phyloP scores from a whole-genome alignment of 2,797 vertebrate genomes.

The Aldrovandia affinis region DNA sequence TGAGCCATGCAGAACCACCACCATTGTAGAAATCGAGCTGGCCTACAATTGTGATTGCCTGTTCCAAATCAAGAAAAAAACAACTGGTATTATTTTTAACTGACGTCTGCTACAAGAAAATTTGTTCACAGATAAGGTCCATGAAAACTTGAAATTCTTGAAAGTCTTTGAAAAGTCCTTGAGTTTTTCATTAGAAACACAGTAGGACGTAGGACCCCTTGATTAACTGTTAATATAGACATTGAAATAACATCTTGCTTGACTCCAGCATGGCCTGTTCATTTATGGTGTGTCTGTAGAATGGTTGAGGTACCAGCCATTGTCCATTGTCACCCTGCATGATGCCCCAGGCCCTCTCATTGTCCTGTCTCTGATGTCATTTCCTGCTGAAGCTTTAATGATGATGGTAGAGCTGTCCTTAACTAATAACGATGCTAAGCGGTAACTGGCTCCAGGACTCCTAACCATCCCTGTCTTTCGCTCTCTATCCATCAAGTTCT shows the following conservation, averaged over 20 bases:
- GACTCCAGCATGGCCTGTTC: slow-evolving; percentile 13
- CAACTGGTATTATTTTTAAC: too few species aligned
- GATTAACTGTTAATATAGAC: background rate
- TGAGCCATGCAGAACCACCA: background rate
- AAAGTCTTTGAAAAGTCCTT: background rate
- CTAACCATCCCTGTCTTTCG: slow-evolving; percentile 84
- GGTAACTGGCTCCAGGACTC: slow-evolving; percentile 73
- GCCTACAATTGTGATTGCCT: background rate
- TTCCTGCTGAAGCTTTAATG: background rate
- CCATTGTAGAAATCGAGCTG: background rate
- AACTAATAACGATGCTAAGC: slow-evolving; percentile 28
- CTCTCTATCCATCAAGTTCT: slow-evolving; percentile 92
- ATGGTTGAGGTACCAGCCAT: slow-evolving; percentile 4
- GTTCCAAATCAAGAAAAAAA: background rate
- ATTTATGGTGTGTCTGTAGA: slow-evolving; percentile 18
- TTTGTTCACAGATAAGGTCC: background rate
- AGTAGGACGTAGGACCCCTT: background rate
- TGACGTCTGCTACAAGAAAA: too few species aligned
- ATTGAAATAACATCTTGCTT: background rate
- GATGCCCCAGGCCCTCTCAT: background rate
- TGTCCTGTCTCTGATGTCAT: background rate
- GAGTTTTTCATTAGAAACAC: background rate
- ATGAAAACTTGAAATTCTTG: background rate
- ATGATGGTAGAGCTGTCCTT: slow-evolving; percentile 9
- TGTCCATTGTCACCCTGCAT: background rate